Base-by-base conservation (phyloP, 2,113 vertebrate genomes). In the Rhabdornis inornatus region DNA sequence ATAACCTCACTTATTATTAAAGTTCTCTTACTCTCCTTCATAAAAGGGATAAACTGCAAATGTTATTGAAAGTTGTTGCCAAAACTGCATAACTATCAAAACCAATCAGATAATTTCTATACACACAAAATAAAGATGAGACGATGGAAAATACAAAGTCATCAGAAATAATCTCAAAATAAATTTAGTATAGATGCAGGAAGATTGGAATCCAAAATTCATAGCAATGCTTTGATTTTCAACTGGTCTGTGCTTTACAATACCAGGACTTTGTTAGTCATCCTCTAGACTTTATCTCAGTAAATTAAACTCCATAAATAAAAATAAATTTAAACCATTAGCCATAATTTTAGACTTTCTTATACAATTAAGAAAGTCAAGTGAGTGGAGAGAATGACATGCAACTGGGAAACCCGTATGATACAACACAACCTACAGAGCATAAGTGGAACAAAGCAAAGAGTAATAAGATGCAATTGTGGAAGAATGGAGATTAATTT, bases 221-320 rank as follows among this genome's bases (percentile, higher is more conserved):
- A 60, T 15, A 42, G 1, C 33, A 78, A 19, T 45, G 17, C 1
- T 69, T 68, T 49, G 20, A 30, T 85, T 78, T 92, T 75, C 21
- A 30, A 14, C 5, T 28, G 4, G 1, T 49, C 4, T 49, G 1
- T 0, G 0, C 3, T 82, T 91, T 64, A 24, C 7, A 74, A 39
- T 31, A 56, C 3, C 4, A 49, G 14, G 14, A n/a, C 0, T 2
- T 76, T 13, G 53, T 83, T 63, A 25, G 13, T 77, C 4, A 42
- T 52, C 6, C 6, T 74, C 28, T 64, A 44, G 31, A 37, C 3
- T 79, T 85, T 13, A 52, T 40, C 13, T 45, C 31, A 31, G 20
- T 45, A 76, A 89, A 89, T 31, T 76, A 49, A 60, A 78, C 4
- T 37, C 33, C 24, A 47, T 28, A 55, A 63, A 57, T 25, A 60